phyloP scores from a whole-genome alignment of 1,140 invertebrate species.

The Trichonephila clavata region DNA sequence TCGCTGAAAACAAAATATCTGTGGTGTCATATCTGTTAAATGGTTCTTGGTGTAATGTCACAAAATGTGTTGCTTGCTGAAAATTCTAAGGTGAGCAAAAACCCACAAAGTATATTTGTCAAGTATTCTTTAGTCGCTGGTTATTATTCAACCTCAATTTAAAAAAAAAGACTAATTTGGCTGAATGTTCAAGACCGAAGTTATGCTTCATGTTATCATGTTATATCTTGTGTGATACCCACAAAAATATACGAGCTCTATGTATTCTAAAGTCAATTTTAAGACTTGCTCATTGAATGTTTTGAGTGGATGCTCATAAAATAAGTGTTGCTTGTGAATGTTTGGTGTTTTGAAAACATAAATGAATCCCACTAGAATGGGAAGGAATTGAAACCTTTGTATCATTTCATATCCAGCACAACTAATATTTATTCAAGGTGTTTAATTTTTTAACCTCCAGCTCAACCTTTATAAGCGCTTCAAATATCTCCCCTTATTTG shows the following conservation, averaged over 20 bases:
- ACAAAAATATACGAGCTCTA: constrained; percentile 18
- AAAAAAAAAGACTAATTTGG: not conserved
- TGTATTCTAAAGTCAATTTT: not conserved
- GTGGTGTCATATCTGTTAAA: not conserved
- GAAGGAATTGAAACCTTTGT: not conserved
- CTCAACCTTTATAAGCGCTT: constrained; percentile 30
- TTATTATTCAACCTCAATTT: not conserved
- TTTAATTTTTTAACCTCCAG: not conserved
- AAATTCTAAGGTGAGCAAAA: not conserved
- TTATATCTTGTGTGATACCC: constrained; percentile 4
- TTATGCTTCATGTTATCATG: not conserved
- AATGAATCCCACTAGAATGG: not conserved
- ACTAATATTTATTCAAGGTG: not conserved
- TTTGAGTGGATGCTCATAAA: not conserved
- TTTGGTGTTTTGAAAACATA: not conserved
- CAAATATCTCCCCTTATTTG: not conserved
- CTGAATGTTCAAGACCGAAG: not conserved
- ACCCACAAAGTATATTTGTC: constrained; percentile 11
- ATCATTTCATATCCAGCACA: not conserved
- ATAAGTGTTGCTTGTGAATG: not conserved
- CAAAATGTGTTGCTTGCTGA: not conserved
- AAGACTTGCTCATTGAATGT: not conserved
- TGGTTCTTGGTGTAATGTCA: not conserved
- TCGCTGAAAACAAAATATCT: constrained; percentile 2
- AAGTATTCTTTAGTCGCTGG: not conserved